Base-by-base conservation (phyloP, 2,888 invertebrate genomes). In the Lasioglossum malachurum region DNA sequence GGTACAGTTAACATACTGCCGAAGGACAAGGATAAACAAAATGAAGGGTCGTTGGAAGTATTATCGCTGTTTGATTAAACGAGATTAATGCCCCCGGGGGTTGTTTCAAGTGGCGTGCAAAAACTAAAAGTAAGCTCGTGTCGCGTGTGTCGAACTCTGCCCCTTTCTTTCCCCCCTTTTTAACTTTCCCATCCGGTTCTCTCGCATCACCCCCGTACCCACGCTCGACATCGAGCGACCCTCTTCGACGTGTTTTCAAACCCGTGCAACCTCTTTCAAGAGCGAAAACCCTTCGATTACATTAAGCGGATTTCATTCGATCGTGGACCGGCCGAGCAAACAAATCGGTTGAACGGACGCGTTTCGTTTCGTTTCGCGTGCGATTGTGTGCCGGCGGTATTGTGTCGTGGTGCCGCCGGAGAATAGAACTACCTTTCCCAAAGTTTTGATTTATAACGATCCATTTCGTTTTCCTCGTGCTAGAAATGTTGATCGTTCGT, bases 81-180 rank as follows among this genome's bases (percentile, higher is more conserved):
- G 91, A 90, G 90, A 93, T 92, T 93, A 93, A 93, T 93, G 87
- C 89, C 90, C 90, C 84, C 86, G 87, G 91, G 91, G 91, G 91
- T 88, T 82, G 89, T 88, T 84, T 92, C 88, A 75, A 92, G 92
- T 92, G 89, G 90, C 82, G 64, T 41, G 72, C 53, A 80, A 80
- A 79, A 69, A 69, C 12, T 69, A 69, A 81, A 88, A 75, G 86
- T 80, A 81, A 80, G 85, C 92, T 88, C 91, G 87, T 89, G 90
- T 89, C 90, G 80, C 89, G 93, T 89, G 92, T 90, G 92, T 73
- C 78, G 81, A 83, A 75, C 57, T 38, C 57, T 49, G 38, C 69
- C 83, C 83, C 78, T 44, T 46, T 38, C 76, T 78, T 53, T 77
- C 75, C n/a, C 75, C 69, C 38, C 4, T 69, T 82, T 78, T 74